Evolutionary conservation across 2,888 invertebrate genomes (phyloP).

Genomic region (Prosapia bicincta): DNA sequence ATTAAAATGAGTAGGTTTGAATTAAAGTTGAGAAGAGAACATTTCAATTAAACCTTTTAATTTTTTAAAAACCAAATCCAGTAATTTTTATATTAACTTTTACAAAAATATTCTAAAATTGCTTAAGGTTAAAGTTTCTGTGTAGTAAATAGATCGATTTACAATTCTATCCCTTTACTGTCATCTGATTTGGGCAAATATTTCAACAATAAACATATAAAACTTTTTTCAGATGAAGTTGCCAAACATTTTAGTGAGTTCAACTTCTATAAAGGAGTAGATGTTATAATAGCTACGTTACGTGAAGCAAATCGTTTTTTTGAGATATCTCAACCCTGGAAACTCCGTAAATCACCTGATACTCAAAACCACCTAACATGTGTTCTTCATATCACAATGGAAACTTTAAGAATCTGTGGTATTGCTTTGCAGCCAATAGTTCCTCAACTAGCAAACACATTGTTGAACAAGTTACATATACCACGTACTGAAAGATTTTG

Average conservation of each 20-base stretch:
- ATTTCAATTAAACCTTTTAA: no score
- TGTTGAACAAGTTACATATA: conserved; percentile 67
- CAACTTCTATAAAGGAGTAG: conserved; percentile 80
- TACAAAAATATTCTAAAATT: no score
- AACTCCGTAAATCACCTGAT: conserved; percentile 59
- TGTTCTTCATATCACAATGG: conserved; percentile 78
- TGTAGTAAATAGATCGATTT: no score
- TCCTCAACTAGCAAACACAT: conserved; percentile 63
- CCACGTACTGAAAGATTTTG: conserved; percentile 51
- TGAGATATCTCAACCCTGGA: conserved; percentile 86
- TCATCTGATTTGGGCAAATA: no score
- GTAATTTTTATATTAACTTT: no score
- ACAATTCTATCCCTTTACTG: no score
- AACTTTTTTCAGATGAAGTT: conserved; percentile 56
- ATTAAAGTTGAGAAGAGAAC: no score
- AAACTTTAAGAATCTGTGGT: conserved; percentile 69
- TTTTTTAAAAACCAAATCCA: no score
- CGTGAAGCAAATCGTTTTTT: conserved; percentile 83
- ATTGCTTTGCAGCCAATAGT: conserved; percentile 84
- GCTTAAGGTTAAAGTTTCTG: no score
- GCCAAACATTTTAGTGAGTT: conserved; percentile 65
- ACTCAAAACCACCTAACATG: conserved; percentile 56
- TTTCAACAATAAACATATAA: no score
- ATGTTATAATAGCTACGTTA: conserved; percentile 68
- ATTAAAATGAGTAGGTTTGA: no score